Evolutionary conservation across 2,888 invertebrate species (phyloP), one percentile per base, ranked within the genome.

Genomic region (Laothoe populi): DNA sequence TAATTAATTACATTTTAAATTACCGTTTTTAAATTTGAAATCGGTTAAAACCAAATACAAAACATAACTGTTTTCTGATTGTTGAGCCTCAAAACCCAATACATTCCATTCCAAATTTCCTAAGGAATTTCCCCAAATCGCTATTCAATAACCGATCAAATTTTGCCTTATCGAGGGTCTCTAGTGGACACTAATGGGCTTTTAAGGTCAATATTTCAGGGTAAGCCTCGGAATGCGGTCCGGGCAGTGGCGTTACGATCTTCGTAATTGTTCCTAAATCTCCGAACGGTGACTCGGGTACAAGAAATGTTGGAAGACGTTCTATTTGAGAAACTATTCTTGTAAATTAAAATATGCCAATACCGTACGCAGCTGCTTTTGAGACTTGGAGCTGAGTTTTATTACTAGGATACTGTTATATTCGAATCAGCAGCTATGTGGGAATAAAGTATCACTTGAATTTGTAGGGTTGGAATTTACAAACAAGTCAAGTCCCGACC

Each of bases 181-280:
- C 80, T 81, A 78, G 77, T 86, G 83, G 81, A 81, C 83, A 81
- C 79, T 90, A 90, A 90, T 90, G 85, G 85, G 76, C 82, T 83
- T 86, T 83, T 79, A 82, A 81, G 86, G 87, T 86, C 86, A 87
- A 88, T 91, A 91, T 86, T 87, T 90, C 83, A 90, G 83, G 71
- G 77, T 70, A 68, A 71, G 73, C 75, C 73, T 73, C 75, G 77
- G 75, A 75, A 74, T 60, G 31, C 35, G 46, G 35, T 46, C 11
- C 35, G 31, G 53, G 35, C 5, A 11, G 11, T 46, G 24, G 44
- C 23, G 16, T 61, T 53, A 83, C 77, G 77, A 74, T 71, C 70
- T 72, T 72, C 73, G 83, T 88, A 87, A 89, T 88, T 84, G 87
- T 81, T 82, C 85, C 82, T 84, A 75, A 77, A 72, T 73, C 74